Conservation (phyloP, 2,797 vertebrate genomes). For the Hylomyscus alleni region DNA sequence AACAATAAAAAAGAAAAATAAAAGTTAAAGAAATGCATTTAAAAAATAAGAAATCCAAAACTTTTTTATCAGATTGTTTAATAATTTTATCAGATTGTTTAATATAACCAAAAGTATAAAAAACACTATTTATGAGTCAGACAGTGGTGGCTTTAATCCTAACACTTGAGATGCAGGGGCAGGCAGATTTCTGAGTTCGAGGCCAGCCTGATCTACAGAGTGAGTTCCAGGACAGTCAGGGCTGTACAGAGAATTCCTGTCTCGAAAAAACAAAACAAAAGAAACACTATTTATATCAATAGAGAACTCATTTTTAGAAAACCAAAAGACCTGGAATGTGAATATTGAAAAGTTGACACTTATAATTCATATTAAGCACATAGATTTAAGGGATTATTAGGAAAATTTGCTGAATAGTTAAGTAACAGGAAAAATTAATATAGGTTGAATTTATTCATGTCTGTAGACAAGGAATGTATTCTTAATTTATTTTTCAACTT, state of each 20-base stretch:
- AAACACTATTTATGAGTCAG: no score
- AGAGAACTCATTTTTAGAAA: neutral
- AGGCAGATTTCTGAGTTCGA: no score
- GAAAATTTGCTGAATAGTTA: neutral
- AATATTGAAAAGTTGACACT: neutral
- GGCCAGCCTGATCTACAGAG: no score
- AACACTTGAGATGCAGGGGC: no score
- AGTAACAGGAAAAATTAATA: neutral
- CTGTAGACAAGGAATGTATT: neutral
- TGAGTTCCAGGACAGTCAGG: no score
- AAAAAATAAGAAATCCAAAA: neutral
- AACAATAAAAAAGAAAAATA: neutral
- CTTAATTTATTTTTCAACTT: neutral
- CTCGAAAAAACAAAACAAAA: no score
- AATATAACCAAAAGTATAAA: neutral
- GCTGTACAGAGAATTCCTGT: no score
- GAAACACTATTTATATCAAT: neutral
- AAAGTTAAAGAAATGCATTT: neutral
- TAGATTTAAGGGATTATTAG: conserved; percentile 2
- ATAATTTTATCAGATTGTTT: neutral
- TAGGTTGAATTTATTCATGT: neutral
- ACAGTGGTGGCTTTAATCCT: no score
- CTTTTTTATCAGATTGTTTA: neutral
- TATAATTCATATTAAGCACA: neutral
- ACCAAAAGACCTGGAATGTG: neutral